Base-by-base conservation (phyloP, 2,888 invertebrate species). In the Cosmia trapezina region DNA sequence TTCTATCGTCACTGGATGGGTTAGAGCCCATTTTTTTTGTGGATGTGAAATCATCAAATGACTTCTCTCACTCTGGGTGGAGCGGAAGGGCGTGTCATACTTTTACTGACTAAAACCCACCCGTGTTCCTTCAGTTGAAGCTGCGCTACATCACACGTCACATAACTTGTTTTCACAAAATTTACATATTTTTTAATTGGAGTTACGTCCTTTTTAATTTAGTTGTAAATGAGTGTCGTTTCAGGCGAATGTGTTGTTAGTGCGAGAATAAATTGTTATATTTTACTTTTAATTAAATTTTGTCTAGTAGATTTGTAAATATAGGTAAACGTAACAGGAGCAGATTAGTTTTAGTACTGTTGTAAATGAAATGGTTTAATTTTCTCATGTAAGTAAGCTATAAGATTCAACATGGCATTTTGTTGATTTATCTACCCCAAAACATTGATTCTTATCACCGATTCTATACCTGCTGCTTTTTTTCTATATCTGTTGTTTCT, bases 161-260 rank as follows among this genome's bases (percentile, higher is more conserved):
- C 49, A 41, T 33, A 74, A 60, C 69, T 69, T 62, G 47, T 57
- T 51, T 73, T 70, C 14, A 17, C 12, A 43, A 70, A 67, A 83
- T 81, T 71, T 78, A 57, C 79, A 80, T 83, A 80, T 71, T 71
- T 80, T 83, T 57, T 71, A 61, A 71, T 83, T 78, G 43, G 53
- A 57, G 67, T 65, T 64, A 65, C 64, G 64, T 71, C 60, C 49
- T 71, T 78, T 80, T 83, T 80, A 80, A 80, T 80, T 78, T 78
- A 78, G 61, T 83, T 83, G 83, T 83, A 78, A 80, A 83, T 80
- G 56, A 71, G 64, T 61, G 83, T 72, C 72, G 79, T 83, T 71
- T 57, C 72, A 61, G 22, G 28, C 22, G 17, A 68, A 78, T 71
- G 53, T 54, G 54, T 68, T 83, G 66, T 65, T 70, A 63, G 79